These are phyloP conservation scores for Autographa gamma DNA, from an alignment of 2,888 invertebrate genomes.

Conservation along the genomic window DNA sequence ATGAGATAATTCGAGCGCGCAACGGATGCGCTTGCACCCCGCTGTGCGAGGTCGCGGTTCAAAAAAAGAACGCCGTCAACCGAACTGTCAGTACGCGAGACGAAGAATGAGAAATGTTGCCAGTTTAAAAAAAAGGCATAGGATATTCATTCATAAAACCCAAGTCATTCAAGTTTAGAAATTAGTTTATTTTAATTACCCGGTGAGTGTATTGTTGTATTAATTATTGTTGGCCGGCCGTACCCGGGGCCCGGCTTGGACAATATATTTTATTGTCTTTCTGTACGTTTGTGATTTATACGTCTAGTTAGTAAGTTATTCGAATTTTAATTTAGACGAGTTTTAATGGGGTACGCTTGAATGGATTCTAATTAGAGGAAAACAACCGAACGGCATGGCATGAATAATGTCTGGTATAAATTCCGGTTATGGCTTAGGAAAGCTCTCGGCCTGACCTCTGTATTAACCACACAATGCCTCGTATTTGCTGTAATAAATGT, in stretches of 20 bases:
- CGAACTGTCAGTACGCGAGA: conserved; percentile 82
- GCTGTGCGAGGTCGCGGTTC: conserved; percentile 85
- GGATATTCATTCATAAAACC: conserved; percentile 85
- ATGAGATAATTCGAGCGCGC: conserved; percentile 81
- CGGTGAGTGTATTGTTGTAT: conserved; percentile 85
- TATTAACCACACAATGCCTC: conserved; percentile 73
- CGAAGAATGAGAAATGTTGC: conserved; percentile 86
- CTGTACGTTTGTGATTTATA: conserved; percentile 84
- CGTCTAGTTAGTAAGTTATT: conserved; percentile 89
- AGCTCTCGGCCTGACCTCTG: conserved; percentile 75
- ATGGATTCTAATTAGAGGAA: conserved; percentile 88
- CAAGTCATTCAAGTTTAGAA: conserved; percentile 80
- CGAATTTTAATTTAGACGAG: conserved; percentile 88
- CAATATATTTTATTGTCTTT: conserved; percentile 89
- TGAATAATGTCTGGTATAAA: conserved; percentile 88
- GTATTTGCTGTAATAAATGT: conserved; percentile 83
- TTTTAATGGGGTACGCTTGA: conserved; percentile 87
- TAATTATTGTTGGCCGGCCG: conserved; percentile 79
- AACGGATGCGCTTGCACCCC: conserved; percentile 83
- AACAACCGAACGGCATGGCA: conserved; percentile 80
- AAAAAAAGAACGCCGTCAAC: conserved; percentile 84
- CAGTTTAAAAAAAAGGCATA: conserved; percentile 75
- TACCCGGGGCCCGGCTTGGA: conserved; percentile 74
- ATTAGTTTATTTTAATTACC: conserved; percentile 89
- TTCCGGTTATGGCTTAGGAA: conserved; percentile 83